Conservation (phyloP, 2,797 vertebrate species). For the Argentina silus region DNA sequence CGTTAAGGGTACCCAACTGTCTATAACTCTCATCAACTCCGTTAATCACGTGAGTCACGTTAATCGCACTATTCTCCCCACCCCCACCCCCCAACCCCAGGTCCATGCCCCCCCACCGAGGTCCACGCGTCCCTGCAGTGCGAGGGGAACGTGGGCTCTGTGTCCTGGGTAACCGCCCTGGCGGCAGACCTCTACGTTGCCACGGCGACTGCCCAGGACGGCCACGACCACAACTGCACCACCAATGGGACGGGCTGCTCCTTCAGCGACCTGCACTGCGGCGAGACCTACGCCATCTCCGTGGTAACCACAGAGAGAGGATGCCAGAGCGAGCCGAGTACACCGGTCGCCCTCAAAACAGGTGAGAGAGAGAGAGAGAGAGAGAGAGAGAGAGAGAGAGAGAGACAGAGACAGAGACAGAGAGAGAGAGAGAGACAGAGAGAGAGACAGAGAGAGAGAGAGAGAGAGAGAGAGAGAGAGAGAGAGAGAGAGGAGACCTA, state of each 20-base stretch:
- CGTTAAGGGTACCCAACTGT: background rate
- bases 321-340: slow-evolving; percentile 72
- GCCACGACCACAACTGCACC: slow-evolving; percentile 58
- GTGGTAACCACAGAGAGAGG: slow-evolving; percentile 71
- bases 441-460: too few species aligned
- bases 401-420: too few species aligned
- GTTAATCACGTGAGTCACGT: too few species aligned
- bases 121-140: slow-evolving; percentile 66
- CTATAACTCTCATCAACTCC: background rate
- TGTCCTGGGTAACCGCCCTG: slow-evolving; percentile 65
- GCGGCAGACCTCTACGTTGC: slow-evolving; percentile 65
- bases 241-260: slow-evolving; percentile 64
- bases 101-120: slow-evolving; percentile 73
- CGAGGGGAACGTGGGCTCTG: slow-evolving; percentile 58
- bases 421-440: too few species aligned
- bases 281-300: slow-evolving; percentile 53
- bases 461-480: too few species aligned
- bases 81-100: slow-evolving; percentile 46
- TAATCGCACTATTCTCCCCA: background rate
- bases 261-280: slow-evolving; percentile 71
- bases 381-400: background rate
- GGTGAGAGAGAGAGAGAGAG: slow-evolving; percentile 56
- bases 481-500: background rate
- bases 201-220: slow-evolving; percentile 24
- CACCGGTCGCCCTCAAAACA: slow-evolving; percentile 61